phyloP scores from a whole-genome alignment of 2,888 invertebrate genomes.

The Agrotis exclamationis region DNA sequence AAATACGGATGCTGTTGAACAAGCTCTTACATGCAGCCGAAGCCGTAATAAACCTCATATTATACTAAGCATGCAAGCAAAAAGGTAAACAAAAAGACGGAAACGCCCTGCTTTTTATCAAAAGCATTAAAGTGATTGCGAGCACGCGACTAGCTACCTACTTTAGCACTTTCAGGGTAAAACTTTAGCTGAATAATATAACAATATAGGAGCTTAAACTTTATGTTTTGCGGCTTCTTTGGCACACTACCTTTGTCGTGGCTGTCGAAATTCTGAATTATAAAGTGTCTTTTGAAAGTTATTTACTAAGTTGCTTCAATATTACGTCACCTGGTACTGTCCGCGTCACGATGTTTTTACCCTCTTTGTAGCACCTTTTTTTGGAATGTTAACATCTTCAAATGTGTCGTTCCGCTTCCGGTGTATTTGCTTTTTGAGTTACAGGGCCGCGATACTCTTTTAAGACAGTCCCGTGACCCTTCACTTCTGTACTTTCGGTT shows the following conservation, averaged over 20 bases:
- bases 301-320: background rate
- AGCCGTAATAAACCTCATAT: no score
- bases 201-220: conserved; percentile 10
- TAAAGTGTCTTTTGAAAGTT: conserved; percentile 8
- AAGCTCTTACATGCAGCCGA: no score
- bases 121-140: background rate
- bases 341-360: no score
- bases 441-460: no score
- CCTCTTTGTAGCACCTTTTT: no score
- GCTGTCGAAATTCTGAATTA: conserved; percentile 19
- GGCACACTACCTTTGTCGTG: conserved; percentile 4
- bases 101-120: conserved; percentile 6
- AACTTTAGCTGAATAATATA: background rate
- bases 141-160: conserved; percentile 2
- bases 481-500: no score
- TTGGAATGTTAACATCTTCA: no score
- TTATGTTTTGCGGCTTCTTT: conserved; percentile 15
- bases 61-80: no score
- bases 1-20: no score
- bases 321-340: background rate
- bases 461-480: no score
- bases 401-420: no score
- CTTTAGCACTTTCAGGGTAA: conserved; percentile 7
- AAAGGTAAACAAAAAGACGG: background rate
- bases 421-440: no score